A percentile compares a stretch with the other conserved stretches of the same genome.
Conservation (phyloP, 1,140 invertebrate genomes). For the Druon quercuslanigerum region DNA sequence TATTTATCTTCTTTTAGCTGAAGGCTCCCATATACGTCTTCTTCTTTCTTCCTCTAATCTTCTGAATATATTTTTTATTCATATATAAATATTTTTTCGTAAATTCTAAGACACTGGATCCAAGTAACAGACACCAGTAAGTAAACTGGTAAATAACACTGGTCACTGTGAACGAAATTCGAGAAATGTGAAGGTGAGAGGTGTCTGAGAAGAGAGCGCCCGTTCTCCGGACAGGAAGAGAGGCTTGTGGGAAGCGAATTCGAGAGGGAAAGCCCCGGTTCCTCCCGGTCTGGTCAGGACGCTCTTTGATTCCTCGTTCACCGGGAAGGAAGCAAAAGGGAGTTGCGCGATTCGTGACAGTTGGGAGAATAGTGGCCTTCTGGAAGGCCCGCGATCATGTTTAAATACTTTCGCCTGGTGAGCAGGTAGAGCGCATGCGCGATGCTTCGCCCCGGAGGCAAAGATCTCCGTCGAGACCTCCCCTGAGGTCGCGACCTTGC, state of each 20-base stretch:
- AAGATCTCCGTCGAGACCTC: slow-evolving; percentile 58
- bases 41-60: neutral
- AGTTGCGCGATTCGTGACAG: slow-evolving; percentile 62
- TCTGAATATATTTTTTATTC: neutral
- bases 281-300: slow-evolving; percentile 6
- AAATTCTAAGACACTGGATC: neutral
- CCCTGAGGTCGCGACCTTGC: slow-evolving; percentile 69
- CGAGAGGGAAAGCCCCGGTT: slow-evolving; percentile 6
- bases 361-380: slow-evolving; percentile 67
- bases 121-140: neutral
- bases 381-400: slow-evolving; percentile 61
- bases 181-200: neutral
- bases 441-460: slow-evolving; percentile 51
- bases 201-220: slow-evolving; percentile 8
- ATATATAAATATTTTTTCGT: neutral
- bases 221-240: slow-evolving; percentile 6
- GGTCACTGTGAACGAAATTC: slow-evolving; percentile 15
- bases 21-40: neutral
- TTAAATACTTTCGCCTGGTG: slow-evolving; percentile 70
- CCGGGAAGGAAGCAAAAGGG: slow-evolving; percentile 20
- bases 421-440: slow-evolving; percentile 57
- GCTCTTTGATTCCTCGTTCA: slow-evolving; percentile 3
- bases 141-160: slow-evolving; percentile 25
- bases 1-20: too few species aligned
- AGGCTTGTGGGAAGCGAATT: slow-evolving; percentile 18